Conservation (phyloP, 2,797 vertebrate species). For the Melanotaenia nigrans region DNA sequence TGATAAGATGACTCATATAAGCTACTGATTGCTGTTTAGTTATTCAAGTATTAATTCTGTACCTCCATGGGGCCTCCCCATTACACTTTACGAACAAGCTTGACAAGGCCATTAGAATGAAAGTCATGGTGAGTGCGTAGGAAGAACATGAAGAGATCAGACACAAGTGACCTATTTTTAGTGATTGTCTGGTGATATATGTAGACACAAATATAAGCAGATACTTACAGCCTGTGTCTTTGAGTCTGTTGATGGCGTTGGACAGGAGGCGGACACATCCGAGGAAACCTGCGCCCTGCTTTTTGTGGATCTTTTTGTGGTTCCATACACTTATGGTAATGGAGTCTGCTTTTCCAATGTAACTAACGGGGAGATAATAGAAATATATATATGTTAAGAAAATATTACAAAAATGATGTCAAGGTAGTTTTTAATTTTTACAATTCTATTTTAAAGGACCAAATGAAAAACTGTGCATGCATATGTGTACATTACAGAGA, state of each 20-base stretch:
- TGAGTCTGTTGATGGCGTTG: conserved; percentile 95
- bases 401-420: conserved; percentile 5
- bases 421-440: conserved; percentile 1
- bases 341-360: conserved; percentile 97
- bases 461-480: background rate
- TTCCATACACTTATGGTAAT: conserved; percentile 99
- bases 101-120: conserved; percentile 14
- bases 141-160: conserved; percentile 10
- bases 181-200: background rate
- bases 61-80: background rate
- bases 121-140: background rate
- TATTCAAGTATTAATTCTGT: conserved; percentile 12
- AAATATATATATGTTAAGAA: background rate
- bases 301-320: conserved; percentile 99
- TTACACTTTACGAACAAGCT: conserved; percentile 10
- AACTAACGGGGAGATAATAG: conserved; percentile 65
- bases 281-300: conserved; percentile 96
- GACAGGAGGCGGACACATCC: conserved; percentile 97
- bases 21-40: conserved; percentile 9
- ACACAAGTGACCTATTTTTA: conserved; percentile 22
- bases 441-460: background rate
- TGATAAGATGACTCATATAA: background rate
- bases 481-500: background rate
- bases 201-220: conserved; percentile 10
- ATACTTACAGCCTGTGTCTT: conserved; percentile 98